A percentile compares a stretch with the other conserved stretches of the same genome.
Evolutionary conservation across 2,113 vertebrate species (phyloP).

Genomic region (Apodemus sylvaticus): DNA sequence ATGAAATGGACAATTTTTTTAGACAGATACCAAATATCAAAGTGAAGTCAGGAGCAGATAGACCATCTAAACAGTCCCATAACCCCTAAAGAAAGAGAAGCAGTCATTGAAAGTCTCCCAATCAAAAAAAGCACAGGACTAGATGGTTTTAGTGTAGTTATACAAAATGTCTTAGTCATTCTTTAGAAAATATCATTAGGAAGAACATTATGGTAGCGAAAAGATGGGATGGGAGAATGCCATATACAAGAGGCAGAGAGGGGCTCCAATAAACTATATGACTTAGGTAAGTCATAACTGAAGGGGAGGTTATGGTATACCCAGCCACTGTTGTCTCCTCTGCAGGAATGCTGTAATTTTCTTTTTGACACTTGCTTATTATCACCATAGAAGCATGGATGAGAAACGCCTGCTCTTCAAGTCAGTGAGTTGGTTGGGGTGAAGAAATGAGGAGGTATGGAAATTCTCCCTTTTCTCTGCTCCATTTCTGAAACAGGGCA

Average conservation of each 20-base stretch:
- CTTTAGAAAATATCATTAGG: constrained; percentile 21
- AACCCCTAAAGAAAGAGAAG: too few relatives aligned
- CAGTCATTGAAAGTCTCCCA: too few relatives aligned
- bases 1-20: too few relatives aligned
- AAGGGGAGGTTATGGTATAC: background rate
- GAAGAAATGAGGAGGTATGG: too few relatives aligned
- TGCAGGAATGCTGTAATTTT: too few relatives aligned
- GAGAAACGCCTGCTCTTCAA: background rate
- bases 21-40: too few relatives aligned
- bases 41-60: too few relatives aligned
- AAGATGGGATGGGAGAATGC: background rate
- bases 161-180: constrained; percentile 16
- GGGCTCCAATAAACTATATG: background rate
- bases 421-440: background rate
- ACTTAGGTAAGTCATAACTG: background rate
- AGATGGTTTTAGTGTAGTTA: background rate
- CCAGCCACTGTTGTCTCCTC: background rate
- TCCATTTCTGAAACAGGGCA: background rate
- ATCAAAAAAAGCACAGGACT: too few relatives aligned
- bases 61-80: too few relatives aligned
- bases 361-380: background rate
- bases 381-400: too few relatives aligned
- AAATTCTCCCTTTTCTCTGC: too few relatives aligned
- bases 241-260: background rate
- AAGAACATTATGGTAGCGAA: background rate